Evolutionary conservation across 2,113 vertebrate genomes (phyloP), one percentile per base, ranked within the genome.

Genomic region (Sapayoa aenigma): DNA sequence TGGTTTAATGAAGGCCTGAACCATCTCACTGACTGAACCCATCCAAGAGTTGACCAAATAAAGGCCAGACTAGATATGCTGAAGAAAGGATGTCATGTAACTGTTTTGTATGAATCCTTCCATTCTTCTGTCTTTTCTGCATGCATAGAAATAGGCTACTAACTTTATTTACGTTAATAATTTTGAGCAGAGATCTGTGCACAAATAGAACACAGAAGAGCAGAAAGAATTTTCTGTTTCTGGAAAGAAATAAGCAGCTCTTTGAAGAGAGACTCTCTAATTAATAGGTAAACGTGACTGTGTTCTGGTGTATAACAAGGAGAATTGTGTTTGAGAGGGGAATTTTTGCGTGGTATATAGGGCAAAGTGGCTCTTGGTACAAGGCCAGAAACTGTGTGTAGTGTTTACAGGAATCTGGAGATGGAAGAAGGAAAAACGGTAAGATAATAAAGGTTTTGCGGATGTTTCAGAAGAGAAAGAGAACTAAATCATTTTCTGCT

Each of bases 291-390:
- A 52, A 44, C 27, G 33, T 65, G 37, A 16, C 9, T 58, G 9
- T 71, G 50, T 50, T 73, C 2, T 17, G 18, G 33, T 73, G 11
- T 23, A 12, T 33, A 83, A 27, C 9, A 28, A 42, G 58, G 49
- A 49, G 46, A 74, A 67, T 89, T 92, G 41, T 6, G 2, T 56
- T 63, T 74, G 55, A 78, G 39, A 31, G 14, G 37, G 9, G n/a
- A 37, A 9, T 20, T 89, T 74, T 39, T 95, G 66, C 11, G 6
- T 33, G 66, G 22, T 21, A 5, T 47, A 0, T 65, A 31, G 17
- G 2, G 1, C 41, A 28, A 6, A 31, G 41, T 72, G 53, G 30
- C 49, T 87, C 17, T 49, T 0, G 0, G 30, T 65, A 41, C 33
- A 37, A 63, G 56, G 37, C 52, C 71, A 60, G 49, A 80, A 79